Percentiles rank a stretch among this genome's conserved stretches.
These are phyloP conservation scores for Antigone vipio DNA, from an alignment of 2,113 vertebrate genomes.

Conservation along the genomic window DNA sequence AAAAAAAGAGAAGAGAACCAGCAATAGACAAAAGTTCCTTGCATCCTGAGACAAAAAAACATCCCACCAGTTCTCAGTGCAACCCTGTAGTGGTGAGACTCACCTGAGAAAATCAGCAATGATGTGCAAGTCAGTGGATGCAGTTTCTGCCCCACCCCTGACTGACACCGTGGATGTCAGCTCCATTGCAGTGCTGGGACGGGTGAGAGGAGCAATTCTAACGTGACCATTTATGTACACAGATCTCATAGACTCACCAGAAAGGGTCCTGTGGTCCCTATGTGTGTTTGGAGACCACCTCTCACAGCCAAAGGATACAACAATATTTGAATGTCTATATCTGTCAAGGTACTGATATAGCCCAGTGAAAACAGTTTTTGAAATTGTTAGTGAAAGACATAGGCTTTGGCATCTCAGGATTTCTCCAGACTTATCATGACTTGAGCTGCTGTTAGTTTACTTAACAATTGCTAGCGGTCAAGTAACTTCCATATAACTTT, in stretches of 20 bases:
- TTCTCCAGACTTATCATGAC: neutral
- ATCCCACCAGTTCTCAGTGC: neutral
- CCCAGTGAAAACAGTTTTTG: neutral
- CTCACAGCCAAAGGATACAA: neutral
- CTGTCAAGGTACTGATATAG: neutral
- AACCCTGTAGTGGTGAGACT: neutral
- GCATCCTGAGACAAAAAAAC: neutral
- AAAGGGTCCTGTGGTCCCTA: neutral
- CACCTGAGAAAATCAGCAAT: neutral
- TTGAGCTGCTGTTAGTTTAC: neutral
- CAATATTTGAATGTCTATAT: neutral
- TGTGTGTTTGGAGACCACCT: rapidly evolving
- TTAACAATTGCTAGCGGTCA: neutral
- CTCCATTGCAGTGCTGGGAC: neutral
- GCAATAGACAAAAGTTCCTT: neutral
- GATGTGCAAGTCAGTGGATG: too few species aligned
- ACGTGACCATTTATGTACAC: neutral
- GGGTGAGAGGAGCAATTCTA: neutral
- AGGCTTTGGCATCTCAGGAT: neutral
- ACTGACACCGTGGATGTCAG: neutral
- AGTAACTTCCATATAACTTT: neutral
- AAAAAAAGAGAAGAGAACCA: neutral
- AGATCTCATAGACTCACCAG: neutral
- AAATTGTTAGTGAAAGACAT: neutral
- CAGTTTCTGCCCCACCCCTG: neutral